Evolutionary conservation across 2,797 vertebrate genomes (phyloP).

Genomic region (Sciaenops ocellatus): DNA sequence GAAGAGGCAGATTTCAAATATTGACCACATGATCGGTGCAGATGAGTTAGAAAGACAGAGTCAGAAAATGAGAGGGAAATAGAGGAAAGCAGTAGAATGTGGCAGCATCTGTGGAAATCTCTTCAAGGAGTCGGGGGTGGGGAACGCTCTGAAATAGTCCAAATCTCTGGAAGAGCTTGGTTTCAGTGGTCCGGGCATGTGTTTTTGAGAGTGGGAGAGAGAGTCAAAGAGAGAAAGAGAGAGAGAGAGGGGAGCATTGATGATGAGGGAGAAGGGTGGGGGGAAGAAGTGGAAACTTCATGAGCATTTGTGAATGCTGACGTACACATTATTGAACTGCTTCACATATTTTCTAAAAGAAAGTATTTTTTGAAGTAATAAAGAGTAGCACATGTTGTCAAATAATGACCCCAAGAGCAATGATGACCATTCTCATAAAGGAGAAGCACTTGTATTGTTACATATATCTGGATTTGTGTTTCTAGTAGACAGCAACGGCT

Average conservation of each 20-base stretch:
- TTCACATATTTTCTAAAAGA: conserved; percentile 69
- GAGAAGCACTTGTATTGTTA: neutral
- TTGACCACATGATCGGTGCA: conserved; percentile 26
- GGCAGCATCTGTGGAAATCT: conserved; percentile 80
- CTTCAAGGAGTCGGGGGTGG: conserved; percentile 65
- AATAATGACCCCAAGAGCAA: neutral
- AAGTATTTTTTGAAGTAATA: conserved; percentile 44
- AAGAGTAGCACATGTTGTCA: neutral
- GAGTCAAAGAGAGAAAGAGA: conserved; percentile 36
- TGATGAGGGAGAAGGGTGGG: conserved; percentile 58
- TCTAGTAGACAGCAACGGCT: neutral
- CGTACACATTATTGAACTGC: conserved; percentile 72
- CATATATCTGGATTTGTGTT: neutral
- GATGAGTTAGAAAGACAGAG: conserved; percentile 20
- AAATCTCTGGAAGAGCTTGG: conserved; percentile 79
- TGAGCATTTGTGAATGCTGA: conserved; percentile 70
- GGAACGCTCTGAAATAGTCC: conserved; percentile 63
- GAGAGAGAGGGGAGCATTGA: conserved; percentile 25
- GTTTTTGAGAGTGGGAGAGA: conserved; percentile 64
- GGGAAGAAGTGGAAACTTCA: conserved; percentile 76
- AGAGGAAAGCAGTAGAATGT: conserved; percentile 72
- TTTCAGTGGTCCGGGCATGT: conserved; percentile 75
- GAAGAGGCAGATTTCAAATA: conserved; percentile 12
- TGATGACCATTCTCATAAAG: neutral
- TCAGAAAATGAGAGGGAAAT: conserved; percentile 60